Percentiles rank a stretch among this genome's conserved stretches.
Evolutionary conservation across 2,113 vertebrate species (phyloP).

Genomic region (Podocnemis expansa): DNA sequence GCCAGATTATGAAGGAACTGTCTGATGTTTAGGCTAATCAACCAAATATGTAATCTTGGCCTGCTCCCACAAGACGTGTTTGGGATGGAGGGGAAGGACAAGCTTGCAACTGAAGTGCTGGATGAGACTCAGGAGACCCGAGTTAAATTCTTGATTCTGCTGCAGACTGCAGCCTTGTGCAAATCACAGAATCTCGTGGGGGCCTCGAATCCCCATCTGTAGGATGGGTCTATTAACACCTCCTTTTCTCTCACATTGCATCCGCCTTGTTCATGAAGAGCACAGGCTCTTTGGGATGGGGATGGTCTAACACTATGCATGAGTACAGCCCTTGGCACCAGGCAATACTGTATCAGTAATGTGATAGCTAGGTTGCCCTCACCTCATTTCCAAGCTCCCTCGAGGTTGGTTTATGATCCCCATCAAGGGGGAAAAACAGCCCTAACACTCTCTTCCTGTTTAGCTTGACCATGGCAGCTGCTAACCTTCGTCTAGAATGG

Average conservation of each 20-base stretch:
- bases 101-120: not conserved
- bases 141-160: not conserved
- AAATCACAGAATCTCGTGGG: not conserved
- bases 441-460: not conserved
- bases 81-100: not conserved
- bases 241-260: too few species aligned
- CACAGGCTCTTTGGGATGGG: too few species aligned
- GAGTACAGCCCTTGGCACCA: too few species aligned
- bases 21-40: not conserved
- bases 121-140: not conserved
- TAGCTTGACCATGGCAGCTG: not conserved
- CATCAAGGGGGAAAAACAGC: not conserved
- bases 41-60: not conserved
- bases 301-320: too few species aligned
- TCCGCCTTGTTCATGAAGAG: too few species aligned
- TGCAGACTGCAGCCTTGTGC: not conserved
- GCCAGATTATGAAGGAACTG: not conserved
- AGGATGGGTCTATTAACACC: not conserved
- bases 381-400: not conserved
- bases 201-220: not conserved
- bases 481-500: not conserved
- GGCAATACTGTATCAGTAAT: not conserved
- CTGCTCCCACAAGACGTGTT: not conserved
- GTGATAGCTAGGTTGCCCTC: not conserved
- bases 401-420: not conserved